Percentiles rank a stretch among this genome's conserved stretches.
Conservation (phyloP, 1,140 invertebrate genomes). For the Stenopsyche tienmushanensis region DNA sequence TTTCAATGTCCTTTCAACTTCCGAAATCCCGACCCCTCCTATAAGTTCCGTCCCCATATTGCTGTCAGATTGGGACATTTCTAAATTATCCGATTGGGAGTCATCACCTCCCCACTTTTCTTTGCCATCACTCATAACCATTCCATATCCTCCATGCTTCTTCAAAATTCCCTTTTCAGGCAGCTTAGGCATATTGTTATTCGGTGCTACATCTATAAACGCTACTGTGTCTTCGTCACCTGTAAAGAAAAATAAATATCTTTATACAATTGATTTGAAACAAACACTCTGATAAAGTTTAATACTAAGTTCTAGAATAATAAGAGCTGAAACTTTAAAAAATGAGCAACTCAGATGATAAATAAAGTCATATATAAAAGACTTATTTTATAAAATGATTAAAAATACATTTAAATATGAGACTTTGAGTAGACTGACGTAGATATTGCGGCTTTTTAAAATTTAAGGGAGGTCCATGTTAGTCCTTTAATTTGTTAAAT, state of each 20-base stretch:
- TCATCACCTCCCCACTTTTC: conserved; percentile 72
- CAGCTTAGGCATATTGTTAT: conserved; percentile 72
- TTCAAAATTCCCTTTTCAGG: conserved; percentile 90
- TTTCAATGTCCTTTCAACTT: conserved; percentile 82
- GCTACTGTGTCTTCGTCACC: conserved; percentile 76
- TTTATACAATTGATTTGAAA: too few species aligned
- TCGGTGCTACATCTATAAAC: conserved; percentile 77
- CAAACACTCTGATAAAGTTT: background rate
- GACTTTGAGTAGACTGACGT: too few species aligned
- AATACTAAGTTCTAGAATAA: too few species aligned
- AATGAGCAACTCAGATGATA: too few species aligned
- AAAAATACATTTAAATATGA: too few species aligned
- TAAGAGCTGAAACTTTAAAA: too few species aligned
- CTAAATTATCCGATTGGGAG: conserved; percentile 70
- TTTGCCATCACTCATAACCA: conserved; percentile 64
- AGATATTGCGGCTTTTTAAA: too few species aligned
- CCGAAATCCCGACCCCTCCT: conserved; percentile 61
- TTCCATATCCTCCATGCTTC: conserved; percentile 75
- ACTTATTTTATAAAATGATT: background rate
- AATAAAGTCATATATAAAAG: background rate
- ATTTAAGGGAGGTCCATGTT: too few species aligned
- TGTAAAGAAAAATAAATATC: conserved; percentile 48
- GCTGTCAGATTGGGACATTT: conserved; percentile 68
- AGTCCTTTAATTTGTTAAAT: too few species aligned
- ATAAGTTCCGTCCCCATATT: conserved; percentile 55